phyloP scores from a whole-genome alignment of 2,113 vertebrate species.

The Aphelocoma coerulescens region DNA sequence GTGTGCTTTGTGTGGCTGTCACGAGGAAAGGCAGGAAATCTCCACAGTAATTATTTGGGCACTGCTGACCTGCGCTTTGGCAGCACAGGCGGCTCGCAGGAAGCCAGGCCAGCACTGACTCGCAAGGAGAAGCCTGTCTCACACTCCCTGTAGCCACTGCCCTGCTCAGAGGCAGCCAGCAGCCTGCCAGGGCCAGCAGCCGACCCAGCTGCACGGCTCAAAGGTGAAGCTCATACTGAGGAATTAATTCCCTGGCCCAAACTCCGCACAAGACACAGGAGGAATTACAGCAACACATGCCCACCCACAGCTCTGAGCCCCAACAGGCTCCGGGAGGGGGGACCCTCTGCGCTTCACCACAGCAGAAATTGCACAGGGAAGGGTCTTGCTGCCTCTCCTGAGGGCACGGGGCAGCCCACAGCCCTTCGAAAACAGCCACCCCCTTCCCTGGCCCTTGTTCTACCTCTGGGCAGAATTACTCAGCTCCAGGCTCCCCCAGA shows the following conservation, averaged over 20 bases:
- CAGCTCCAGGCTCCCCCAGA: not conserved
- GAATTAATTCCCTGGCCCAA: not conserved
- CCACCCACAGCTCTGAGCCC: fast-evolving
- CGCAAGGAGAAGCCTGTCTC: fast-evolving
- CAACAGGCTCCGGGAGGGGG: fast-evolving
- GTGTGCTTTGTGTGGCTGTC: fast-evolving
- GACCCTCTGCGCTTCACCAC: fast-evolving
- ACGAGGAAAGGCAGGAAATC: not conserved
- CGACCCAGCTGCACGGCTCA: not conserved
- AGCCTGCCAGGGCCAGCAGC: not conserved
- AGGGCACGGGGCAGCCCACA: not conserved
- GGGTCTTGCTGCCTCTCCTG: not conserved
- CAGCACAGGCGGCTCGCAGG: not conserved
- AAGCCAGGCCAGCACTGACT: not conserved
- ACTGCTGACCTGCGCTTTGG: not conserved
- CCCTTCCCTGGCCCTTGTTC: fast-evolving
- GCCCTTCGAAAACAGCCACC: fast-evolving
- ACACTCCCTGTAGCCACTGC: fast-evolving
- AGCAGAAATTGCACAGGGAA: fast-evolving
- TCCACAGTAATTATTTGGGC: not conserved
- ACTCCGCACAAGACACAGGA: fast-evolving
- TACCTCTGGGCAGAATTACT: not conserved
- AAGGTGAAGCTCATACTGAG: not conserved
- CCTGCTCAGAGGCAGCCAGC: not conserved
- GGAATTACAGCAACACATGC: fast-evolving